Conservation (phyloP, 2,888 invertebrate species). For the Chrysomela aeneicollis region DNA sequence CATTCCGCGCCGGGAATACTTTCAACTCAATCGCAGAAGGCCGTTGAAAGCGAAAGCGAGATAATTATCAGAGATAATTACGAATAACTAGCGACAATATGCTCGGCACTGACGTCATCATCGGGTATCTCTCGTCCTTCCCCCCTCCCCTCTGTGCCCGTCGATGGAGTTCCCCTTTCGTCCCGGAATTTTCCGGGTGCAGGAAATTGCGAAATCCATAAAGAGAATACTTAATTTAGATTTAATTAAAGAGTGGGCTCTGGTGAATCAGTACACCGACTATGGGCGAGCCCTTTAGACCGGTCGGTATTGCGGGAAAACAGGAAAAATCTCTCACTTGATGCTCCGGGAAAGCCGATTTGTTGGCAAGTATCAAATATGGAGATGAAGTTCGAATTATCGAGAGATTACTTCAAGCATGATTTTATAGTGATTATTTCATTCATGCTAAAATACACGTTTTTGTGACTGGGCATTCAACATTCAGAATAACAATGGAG, state of each 20-base stretch:
- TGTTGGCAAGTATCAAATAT: too few species aligned
- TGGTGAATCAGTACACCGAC: slow-evolving; percentile 20
- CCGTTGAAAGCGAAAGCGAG: slow-evolving; percentile 51
- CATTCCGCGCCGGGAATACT: slow-evolving; percentile 38
- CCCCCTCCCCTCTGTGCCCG: slow-evolving; percentile 13
- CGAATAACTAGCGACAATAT: slow-evolving; percentile 50
- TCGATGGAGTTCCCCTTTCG: slow-evolving; percentile 8
- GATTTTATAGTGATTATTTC: too few species aligned
- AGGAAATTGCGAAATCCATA: slow-evolving; percentile 38
- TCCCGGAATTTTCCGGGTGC: slow-evolving; percentile 5
- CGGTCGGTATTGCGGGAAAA: background rate
- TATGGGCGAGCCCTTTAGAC: background rate
- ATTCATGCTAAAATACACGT: too few species aligned
- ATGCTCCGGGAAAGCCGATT: background rate
- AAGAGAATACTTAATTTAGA: slow-evolving; percentile 35
- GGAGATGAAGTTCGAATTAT: too few species aligned
- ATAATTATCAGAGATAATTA: slow-evolving; percentile 52
- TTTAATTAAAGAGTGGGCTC: slow-evolving; percentile 34
- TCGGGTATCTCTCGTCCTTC: slow-evolving; percentile 31
- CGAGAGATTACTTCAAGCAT: too few species aligned
- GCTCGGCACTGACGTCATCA: slow-evolving; percentile 40
- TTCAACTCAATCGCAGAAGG: slow-evolving; percentile 49
- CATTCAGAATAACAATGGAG: too few species aligned
- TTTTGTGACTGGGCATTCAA: too few species aligned
- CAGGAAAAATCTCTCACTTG: background rate